phyloP scores from a whole-genome alignment of 2,113 vertebrate species.

The Raphicerus campestris region DNA sequence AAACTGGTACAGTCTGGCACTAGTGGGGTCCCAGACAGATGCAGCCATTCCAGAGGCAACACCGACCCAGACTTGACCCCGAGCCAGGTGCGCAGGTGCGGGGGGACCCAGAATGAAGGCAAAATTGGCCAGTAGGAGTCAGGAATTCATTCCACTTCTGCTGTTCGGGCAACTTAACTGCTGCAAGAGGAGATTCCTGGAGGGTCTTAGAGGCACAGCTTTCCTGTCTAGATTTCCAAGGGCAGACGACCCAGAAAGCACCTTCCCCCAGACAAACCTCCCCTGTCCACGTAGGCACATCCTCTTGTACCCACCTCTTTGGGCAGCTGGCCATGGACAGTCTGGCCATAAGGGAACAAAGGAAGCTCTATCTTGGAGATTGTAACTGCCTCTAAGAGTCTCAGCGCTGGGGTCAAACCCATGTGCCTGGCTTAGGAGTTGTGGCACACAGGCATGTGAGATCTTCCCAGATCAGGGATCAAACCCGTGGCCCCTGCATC shows the following conservation, averaged over 20 bases:
- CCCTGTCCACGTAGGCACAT: rapidly evolving
- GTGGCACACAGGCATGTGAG: neutral
- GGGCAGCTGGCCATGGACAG: rapidly evolving
- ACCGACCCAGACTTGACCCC: neutral
- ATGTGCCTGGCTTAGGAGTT: neutral
- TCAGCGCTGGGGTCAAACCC: neutral
- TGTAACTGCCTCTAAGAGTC: neutral
- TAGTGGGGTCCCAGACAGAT: neutral
- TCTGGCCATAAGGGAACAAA: neutral
- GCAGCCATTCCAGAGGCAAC: neutral
- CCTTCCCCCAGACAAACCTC: neutral
- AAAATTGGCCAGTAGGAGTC: neutral
- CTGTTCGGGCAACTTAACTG: neutral
- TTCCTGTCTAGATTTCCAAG: neutral
- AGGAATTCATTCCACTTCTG: neutral
- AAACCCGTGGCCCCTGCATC: neutral
- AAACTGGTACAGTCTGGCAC: neutral
- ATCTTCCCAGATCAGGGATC: neutral
- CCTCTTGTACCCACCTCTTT: neutral
- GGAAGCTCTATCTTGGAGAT: neutral
- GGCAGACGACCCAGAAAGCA: neutral
- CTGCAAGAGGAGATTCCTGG: neutral
- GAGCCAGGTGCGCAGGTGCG: neutral
- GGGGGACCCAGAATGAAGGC: neutral
- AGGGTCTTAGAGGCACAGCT: neutral